phyloP scores from a whole-genome alignment of 1,140 invertebrate species.

The Penaeus chinensis region DNA sequence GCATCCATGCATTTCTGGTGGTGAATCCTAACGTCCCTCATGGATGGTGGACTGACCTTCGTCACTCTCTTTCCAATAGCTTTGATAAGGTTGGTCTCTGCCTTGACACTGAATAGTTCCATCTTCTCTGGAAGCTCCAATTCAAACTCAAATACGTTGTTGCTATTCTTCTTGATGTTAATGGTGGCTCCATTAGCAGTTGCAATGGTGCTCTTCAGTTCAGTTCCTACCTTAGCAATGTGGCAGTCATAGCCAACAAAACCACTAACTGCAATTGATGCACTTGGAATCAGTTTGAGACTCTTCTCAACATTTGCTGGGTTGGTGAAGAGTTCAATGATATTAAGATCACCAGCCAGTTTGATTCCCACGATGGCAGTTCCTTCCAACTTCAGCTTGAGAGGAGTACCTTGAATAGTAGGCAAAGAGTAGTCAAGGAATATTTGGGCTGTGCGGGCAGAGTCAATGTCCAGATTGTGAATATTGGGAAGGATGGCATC shows the following conservation, averaged over 20 bases:
- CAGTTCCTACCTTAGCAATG: background rate
- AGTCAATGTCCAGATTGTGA: background rate
- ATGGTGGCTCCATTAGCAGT: conserved; percentile 19
- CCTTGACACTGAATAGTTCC: conserved; percentile 28
- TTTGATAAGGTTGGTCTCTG: conserved; percentile 40
- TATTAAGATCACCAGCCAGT: background rate
- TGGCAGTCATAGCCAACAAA: conserved; percentile 8
- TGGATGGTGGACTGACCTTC: conserved; percentile 30
- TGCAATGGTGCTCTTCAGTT: conserved; percentile 5
- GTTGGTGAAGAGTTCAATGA: background rate
- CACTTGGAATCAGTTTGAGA: background rate
- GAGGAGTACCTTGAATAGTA: conserved; percentile 38
- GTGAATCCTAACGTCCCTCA: conserved; percentile 39
- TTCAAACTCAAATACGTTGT: conserved; percentile 1
- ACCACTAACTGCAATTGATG: background rate
- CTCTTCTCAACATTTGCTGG: background rate
- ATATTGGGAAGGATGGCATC: background rate
- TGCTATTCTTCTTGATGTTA: background rate
- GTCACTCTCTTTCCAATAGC: conserved; percentile 15
- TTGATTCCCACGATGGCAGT: conserved; percentile 17
- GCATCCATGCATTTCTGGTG: conserved; percentile 2
- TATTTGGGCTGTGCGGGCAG: conserved; percentile 3
- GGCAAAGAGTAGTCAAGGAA: conserved; percentile 32
- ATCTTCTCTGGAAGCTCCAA: conserved; percentile 29
- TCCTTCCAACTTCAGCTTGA: conserved; percentile 29